Percentiles rank a stretch among this genome's conserved stretches.
phyloP scores from a whole-genome alignment of 2,797 vertebrate species.

The Eurystomus glaucurus region DNA sequence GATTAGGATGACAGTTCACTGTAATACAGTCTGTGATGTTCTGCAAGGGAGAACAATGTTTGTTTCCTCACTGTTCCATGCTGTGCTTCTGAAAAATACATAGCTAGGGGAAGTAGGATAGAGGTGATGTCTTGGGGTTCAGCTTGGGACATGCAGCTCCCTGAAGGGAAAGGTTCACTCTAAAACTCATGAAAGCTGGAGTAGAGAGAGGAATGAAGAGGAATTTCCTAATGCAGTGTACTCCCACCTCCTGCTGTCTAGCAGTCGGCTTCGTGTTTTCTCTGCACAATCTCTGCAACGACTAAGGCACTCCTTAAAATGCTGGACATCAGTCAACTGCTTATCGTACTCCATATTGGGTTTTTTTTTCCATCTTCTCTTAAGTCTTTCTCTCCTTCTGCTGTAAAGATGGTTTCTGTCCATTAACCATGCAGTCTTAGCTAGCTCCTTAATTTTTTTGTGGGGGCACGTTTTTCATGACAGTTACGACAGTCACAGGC shows the following conservation, averaged over 20 bases:
- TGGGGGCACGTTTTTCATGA: neutral
- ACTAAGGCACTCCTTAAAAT: neutral
- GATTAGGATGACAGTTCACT: neutral
- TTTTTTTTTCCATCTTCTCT: neutral
- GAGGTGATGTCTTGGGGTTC: neutral
- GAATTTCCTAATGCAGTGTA: neutral
- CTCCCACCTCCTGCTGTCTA: neutral
- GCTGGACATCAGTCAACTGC: neutral
- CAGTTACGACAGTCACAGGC: neutral
- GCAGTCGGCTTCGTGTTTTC: neutral
- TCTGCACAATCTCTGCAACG: neutral
- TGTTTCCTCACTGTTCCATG: neutral
- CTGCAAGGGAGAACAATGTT: neutral
- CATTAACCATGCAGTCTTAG: neutral
- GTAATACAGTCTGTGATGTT: neutral
- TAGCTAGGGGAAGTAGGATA: neutral
- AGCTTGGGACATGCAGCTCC: fast-evolving
- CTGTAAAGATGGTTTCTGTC: neutral
- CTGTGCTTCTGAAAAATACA: neutral
- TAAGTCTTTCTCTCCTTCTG: neutral
- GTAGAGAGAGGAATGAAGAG: neutral
- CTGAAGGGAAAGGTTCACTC: neutral
- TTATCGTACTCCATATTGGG: neutral
- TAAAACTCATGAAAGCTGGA: neutral
- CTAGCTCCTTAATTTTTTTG: neutral